Evolutionary conservation across 2,888 invertebrate genomes (phyloP).

Genomic region (Melanargia galathea): DNA sequence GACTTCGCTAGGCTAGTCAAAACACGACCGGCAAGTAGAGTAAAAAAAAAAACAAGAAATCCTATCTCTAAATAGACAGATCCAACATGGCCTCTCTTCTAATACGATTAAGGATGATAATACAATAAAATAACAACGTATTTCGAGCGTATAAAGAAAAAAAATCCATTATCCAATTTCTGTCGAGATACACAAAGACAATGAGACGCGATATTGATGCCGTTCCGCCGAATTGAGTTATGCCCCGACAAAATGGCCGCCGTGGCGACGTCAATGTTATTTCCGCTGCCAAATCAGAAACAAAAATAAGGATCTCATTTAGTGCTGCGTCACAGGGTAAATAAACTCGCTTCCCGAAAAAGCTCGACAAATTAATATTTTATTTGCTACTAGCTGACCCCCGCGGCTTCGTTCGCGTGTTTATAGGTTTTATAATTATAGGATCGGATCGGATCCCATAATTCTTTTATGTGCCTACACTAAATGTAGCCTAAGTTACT

Average conservation of each 20-base stretch:
- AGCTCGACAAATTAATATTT: background rate
- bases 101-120: slow-evolving; percentile 20
- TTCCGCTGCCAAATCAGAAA: slow-evolving; percentile 39
- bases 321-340: slow-evolving; percentile 20
- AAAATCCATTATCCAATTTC: slow-evolving; percentile 62
- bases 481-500: no score
- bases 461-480: no score
- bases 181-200: slow-evolving; percentile 56
- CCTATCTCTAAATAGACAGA: no score
- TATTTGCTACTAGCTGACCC: no score
- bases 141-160: slow-evolving; percentile 26
- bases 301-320: slow-evolving; percentile 37
- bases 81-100: background rate
- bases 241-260: slow-evolving; percentile 39
- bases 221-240: slow-evolving; percentile 46
- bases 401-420: no score
- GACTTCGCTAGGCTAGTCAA: no score
- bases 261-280: slow-evolving; percentile 39
- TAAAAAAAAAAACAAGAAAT: no score
- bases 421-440: no score
- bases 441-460: no score
- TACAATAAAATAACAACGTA: slow-evolving; percentile 27
- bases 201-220: slow-evolving; percentile 62
- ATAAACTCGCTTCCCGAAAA: background rate
- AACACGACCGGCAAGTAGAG: no score